Conservation (phyloP, 1,140 invertebrate genomes). For the Drosophila hydei region DNA sequence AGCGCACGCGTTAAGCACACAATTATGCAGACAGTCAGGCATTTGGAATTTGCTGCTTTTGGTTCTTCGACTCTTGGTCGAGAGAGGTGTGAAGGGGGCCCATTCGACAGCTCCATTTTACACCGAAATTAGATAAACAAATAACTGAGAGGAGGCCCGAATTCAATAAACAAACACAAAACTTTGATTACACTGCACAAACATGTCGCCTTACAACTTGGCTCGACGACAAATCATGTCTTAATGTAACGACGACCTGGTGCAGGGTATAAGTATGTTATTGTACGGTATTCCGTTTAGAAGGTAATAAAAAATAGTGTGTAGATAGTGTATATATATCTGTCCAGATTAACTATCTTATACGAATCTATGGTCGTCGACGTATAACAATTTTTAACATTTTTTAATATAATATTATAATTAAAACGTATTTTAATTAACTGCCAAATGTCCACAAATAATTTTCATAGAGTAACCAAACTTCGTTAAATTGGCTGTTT, state of each 20-base stretch:
- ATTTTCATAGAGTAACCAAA: neutral
- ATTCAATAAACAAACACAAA: conserved; percentile 82
- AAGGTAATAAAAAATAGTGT: too few relatives aligned
- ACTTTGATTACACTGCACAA: conserved; percentile 73
- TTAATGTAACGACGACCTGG: neutral
- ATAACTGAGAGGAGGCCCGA: conserved; percentile 53
- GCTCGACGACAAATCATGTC: conserved; percentile 21
- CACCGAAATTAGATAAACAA: conserved; percentile 82
- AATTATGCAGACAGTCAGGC: conserved; percentile 82
- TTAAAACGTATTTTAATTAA: too few relatives aligned
- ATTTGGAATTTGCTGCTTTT: conserved; percentile 64
- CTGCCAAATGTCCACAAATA: too few relatives aligned
- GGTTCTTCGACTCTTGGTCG: neutral
- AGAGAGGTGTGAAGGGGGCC: conserved; percentile 6
- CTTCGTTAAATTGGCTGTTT: neutral
- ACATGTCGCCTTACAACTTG: conserved; percentile 11
- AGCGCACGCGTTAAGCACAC: conserved; percentile 76
- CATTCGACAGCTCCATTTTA: conserved; percentile 73
- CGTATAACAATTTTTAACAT: too few relatives aligned
- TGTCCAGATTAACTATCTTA: too few relatives aligned
- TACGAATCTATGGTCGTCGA: too few relatives aligned
- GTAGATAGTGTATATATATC: too few relatives aligned
- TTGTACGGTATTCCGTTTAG: too few relatives aligned
- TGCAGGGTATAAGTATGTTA: too few relatives aligned
- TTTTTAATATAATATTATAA: too few relatives aligned